Conservation (phyloP, 2,888 invertebrate species). For the Adelognathus sp. region DNA sequence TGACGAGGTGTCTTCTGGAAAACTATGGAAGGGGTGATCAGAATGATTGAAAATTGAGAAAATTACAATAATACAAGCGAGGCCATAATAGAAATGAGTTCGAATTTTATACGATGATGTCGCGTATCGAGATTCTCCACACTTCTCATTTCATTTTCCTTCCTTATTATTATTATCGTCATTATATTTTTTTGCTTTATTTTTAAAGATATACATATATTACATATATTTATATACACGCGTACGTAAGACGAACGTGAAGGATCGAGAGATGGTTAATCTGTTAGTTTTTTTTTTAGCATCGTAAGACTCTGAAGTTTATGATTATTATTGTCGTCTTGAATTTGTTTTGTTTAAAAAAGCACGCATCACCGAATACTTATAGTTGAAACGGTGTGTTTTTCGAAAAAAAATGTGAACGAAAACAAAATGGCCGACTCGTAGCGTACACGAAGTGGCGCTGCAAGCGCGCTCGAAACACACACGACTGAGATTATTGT, state of each 20-base stretch:
- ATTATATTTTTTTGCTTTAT: slow-evolving; percentile 60
- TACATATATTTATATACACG: slow-evolving; percentile 71
- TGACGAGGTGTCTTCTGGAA: slow-evolving; percentile 53
- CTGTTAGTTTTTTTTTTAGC: slow-evolving; percentile 41
- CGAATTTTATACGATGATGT: slow-evolving; percentile 66
- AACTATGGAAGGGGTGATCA: slow-evolving; percentile 38
- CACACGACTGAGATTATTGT: slow-evolving; percentile 72
- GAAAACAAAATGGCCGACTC: slow-evolving; percentile 58
- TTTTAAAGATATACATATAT: slow-evolving; percentile 63
- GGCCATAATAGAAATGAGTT: slow-evolving; percentile 47
- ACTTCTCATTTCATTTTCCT: slow-evolving; percentile 74
- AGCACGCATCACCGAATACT: slow-evolving; percentile 66
- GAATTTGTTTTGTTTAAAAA: slow-evolving; percentile 38
- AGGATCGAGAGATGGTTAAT: slow-evolving; percentile 41
- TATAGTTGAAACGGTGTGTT: slow-evolving; percentile 71
- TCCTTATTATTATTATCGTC: slow-evolving; percentile 69
- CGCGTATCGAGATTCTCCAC: slow-evolving; percentile 62
- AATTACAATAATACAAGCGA: slow-evolving; percentile 42
- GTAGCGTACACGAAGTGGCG: slow-evolving; percentile 2
- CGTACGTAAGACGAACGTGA: slow-evolving; percentile 64
- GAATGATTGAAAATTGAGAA: slow-evolving; percentile 53
- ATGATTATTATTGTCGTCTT: slow-evolving; percentile 35
- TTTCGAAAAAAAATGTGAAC: slow-evolving; percentile 63
- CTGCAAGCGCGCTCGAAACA: slow-evolving; percentile 15
- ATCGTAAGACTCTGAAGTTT: slow-evolving; percentile 54